Percentiles rank a stretch among this genome's conserved stretches.
Evolutionary conservation across 2,888 invertebrate species (phyloP).

Genomic region (Plebejus argus): DNA sequence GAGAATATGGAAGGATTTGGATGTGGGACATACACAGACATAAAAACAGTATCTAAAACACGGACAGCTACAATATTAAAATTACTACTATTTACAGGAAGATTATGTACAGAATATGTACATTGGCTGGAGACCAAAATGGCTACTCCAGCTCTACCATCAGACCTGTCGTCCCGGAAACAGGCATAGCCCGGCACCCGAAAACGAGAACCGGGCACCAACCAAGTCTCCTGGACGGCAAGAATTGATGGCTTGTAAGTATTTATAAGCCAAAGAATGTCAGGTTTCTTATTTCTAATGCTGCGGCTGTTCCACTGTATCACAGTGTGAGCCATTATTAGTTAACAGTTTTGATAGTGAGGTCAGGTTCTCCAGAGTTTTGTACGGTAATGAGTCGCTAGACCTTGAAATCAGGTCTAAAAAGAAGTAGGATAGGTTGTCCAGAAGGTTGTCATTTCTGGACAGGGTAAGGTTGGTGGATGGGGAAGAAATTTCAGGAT

Average conservation of each 20-base stretch:
- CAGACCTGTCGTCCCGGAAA: conserved; percentile 39
- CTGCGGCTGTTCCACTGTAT: conserved; percentile 40
- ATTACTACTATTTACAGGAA: neutral
- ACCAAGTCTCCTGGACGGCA: too few relatives aligned
- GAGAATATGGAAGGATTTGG: neutral
- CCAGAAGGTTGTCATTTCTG: neutral
- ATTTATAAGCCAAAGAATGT: conserved; percentile 26
- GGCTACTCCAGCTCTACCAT: conserved; percentile 37
- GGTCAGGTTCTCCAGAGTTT: conserved; percentile 5
- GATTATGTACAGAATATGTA: neutral
- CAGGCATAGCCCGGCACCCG: too few relatives aligned
- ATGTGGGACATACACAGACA: neutral
- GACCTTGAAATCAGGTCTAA: neutral
- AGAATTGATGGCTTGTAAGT: conserved; percentile 21
- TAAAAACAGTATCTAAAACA: neutral
- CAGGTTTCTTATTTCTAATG: conserved; percentile 37
- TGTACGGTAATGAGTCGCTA: conserved; percentile 18
- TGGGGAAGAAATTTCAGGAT: too few relatives aligned
- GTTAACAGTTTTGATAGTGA: too few relatives aligned
- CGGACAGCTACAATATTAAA: neutral
- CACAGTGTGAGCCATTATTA: too few relatives aligned
- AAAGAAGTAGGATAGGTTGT: neutral
- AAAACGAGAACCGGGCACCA: too few relatives aligned
- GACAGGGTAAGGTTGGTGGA: too few relatives aligned
- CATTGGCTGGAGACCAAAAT: conserved; percentile 8